Percentiles rank a stretch among this genome's conserved stretches.
These are phyloP conservation scores for Uropsilus gracilis DNA, from an alignment of 2,113 vertebrate species.

Conservation along the genomic window DNA sequence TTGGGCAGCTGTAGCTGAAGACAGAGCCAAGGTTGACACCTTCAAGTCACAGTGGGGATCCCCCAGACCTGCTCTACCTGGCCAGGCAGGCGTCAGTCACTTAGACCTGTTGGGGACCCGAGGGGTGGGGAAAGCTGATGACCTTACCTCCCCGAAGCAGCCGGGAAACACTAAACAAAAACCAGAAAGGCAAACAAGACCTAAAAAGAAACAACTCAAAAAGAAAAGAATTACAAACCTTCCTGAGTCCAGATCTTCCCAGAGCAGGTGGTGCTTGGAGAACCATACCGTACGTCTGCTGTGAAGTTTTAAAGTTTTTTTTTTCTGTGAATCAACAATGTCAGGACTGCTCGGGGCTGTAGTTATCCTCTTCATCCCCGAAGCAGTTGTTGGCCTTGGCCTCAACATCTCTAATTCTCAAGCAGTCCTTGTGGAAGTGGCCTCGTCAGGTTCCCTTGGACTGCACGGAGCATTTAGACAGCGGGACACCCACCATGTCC, in stretches of 20 bases:
- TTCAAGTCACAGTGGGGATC: too few relatives aligned
- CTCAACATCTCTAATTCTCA: conserved; percentile 87
- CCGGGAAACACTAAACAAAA: not conserved
- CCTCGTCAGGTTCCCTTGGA: conserved; percentile 90
- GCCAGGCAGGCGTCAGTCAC: not conserved
- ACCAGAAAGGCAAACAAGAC: not conserved
- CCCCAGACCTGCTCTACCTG: too few relatives aligned
- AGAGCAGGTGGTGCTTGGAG: conserved; percentile 30
- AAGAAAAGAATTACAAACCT: conserved; percentile 24
- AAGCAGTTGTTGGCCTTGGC: conserved; percentile 82
- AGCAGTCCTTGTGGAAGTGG: conserved; percentile 93
- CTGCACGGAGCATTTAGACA: conserved; percentile 93
- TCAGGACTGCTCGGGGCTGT: conserved; percentile 92
- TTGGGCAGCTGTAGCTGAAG: not conserved
- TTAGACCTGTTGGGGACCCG: too few relatives aligned
- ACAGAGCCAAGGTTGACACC: too few relatives aligned
- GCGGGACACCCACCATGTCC: conserved; percentile 89
- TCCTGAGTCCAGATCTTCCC: conserved; percentile 70
- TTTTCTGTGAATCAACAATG: not conserved
- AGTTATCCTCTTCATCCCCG: conserved; percentile 85
- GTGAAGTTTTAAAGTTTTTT: conserved; percentile 80
- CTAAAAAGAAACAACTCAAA: not conserved
- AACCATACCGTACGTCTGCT: conserved; percentile 63
- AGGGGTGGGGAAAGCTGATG: not conserved
- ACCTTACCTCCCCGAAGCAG: too few relatives aligned